Conservation (phyloP, 2,113 vertebrate genomes). For the Rostratula benghalensis region DNA sequence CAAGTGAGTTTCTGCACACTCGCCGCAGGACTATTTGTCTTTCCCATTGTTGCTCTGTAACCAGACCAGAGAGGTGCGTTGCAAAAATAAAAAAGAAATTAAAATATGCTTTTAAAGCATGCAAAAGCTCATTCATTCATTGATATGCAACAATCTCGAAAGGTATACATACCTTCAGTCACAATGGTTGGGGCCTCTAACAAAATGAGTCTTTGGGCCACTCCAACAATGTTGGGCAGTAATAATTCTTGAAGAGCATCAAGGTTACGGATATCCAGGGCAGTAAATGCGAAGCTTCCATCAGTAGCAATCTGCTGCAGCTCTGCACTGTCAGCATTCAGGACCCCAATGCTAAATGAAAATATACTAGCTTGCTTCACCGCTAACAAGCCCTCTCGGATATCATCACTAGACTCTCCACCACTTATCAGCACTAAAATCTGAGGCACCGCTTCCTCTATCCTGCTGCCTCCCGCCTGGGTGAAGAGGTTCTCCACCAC, state of each 20-base stretch:
- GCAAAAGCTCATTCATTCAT: slow-evolving; percentile 29
- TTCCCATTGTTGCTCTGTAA: background rate
- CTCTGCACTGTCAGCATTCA: slow-evolving; percentile 80
- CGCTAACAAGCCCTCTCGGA: slow-evolving; percentile 82
- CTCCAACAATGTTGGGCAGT: slow-evolving; percentile 85
- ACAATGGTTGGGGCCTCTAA: slow-evolving; percentile 84
- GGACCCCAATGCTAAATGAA: slow-evolving; percentile 82
- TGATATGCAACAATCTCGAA: slow-evolving; percentile 41
- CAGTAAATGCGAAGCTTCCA: slow-evolving; percentile 84
- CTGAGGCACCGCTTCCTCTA: slow-evolving; percentile 90
- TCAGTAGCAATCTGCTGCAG: slow-evolving; percentile 89
- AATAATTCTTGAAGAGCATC: slow-evolving; percentile 81
- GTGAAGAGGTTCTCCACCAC: slow-evolving; percentile 86
- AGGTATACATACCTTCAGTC: slow-evolving; percentile 93
- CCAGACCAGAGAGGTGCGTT: background rate
- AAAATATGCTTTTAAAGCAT: background rate
- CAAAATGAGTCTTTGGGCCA: slow-evolving; percentile 88
- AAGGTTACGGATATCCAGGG: slow-evolving; percentile 83
- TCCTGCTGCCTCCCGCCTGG: slow-evolving; percentile 87
- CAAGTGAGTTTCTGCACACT: background rate
- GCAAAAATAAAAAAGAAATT: background rate
- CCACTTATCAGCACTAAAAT: slow-evolving; percentile 90
- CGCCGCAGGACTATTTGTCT: background rate
- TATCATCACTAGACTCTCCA: slow-evolving; percentile 90
- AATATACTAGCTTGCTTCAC: slow-evolving; percentile 89